Base-by-base conservation (phyloP, 2,888 invertebrate genomes). In the Latheticus oryzae region DNA sequence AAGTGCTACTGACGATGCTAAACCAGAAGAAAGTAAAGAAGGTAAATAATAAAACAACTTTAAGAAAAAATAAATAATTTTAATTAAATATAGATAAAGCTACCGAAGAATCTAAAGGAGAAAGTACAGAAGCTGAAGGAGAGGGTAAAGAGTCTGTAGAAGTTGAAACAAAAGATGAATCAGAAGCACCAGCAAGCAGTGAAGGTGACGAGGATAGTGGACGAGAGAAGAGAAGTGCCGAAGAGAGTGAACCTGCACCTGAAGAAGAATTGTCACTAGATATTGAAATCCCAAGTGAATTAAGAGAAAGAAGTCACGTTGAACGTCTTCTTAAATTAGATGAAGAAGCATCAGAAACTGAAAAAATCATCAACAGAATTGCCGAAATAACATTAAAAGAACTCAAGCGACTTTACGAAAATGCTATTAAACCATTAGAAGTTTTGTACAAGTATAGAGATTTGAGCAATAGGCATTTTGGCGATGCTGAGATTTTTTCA, bases 401-500 rank as follows among this genome's bases (percentile, higher is more conserved):
- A 71, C 82, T 95, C 65, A 95, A 95, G 77, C 88, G 85, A 71
- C 82, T 93, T 45, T 93, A 94, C 70, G 94, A 94, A 76, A 87
- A 84, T 63, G 91, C 93, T 1, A 92, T 96, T 38, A 92, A 93
- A 77, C 95, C 95, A 0, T 80, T 96, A 70, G 96, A 96, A 82
- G 86, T 84, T n/a, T 79, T 93, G 17, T 97, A 94, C 79, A 95
- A 93, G 76, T 96, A 95, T 75, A 86, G 93, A 69, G 95, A 95
- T 77, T 83, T 96, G 53, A 95, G 95, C 76, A 94, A 94, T 76
- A 85, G 94, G 64, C 93, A 92, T 79, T 93, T 94, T 73, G 91
- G 93, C 73, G 96, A 96, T 80, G 91, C 94, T 1, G 95, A 97
- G 84, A 94, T 96, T 73, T 94, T 94, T 78, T 93, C 95, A 1